phyloP scores from a whole-genome alignment of 2,888 invertebrate genomes.

The Hetaerina titia region DNA sequence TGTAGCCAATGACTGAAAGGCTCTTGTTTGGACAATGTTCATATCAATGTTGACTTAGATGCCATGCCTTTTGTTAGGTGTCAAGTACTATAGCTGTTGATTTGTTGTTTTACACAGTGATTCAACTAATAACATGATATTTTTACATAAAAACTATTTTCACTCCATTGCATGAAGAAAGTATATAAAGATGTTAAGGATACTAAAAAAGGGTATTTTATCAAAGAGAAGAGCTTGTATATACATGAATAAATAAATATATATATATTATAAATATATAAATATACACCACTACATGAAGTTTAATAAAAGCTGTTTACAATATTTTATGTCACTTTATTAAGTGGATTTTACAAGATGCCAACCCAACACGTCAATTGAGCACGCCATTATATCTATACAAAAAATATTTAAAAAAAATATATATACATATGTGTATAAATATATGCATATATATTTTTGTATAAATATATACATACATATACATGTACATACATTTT shows the following conservation, averaged over 20 bases:
- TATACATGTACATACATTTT: too few species aligned
- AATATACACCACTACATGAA: neutral
- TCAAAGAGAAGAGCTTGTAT: conserved; percentile 59
- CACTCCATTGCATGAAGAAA: conserved; percentile 25
- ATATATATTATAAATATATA: conserved; percentile 1
- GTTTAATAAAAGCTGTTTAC: conserved; percentile 11
- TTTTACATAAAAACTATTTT: conserved; percentile 64
- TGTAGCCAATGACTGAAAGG: conserved; percentile 9
- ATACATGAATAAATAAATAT: conserved; percentile 1
- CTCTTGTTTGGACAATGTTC: conserved; percentile 33
- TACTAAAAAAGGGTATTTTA: conserved; percentile 55
- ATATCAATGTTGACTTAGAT: conserved; percentile 51
- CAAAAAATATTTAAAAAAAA: too few species aligned
- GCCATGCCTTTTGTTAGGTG: conserved; percentile 49
- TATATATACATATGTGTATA: too few species aligned
- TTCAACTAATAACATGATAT: conserved; percentile 45
- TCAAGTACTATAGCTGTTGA: conserved; percentile 36
- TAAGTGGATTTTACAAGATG: too few species aligned
- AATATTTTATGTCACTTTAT: neutral
- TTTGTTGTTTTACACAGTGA: conserved; percentile 10
- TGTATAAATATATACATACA: too few species aligned
- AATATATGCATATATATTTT: too few species aligned
- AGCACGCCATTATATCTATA: too few species aligned
- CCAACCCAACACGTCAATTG: too few species aligned
- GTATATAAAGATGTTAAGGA: conserved; percentile 45